These are phyloP conservation scores for Helostoma temminkii DNA, from an alignment of 2,797 vertebrate species.

Conservation along the genomic window DNA sequence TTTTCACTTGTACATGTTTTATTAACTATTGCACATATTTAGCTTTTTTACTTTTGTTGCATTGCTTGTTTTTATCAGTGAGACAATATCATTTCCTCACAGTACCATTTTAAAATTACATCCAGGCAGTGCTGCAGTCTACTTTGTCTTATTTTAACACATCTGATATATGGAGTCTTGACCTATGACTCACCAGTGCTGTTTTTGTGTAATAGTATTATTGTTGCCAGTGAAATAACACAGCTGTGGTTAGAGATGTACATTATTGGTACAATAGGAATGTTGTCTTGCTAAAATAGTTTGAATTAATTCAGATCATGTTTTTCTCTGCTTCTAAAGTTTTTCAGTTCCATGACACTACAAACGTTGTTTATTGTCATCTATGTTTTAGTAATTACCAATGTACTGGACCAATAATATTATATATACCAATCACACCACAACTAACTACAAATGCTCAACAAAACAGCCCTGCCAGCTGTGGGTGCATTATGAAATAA, in stretches of 20 bases:
- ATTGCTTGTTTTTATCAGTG: background rate
- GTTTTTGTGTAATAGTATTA: background rate
- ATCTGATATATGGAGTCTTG: background rate
- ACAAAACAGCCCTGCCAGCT: background rate
- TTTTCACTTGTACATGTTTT: background rate
- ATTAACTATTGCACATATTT: background rate
- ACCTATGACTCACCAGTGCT: background rate
- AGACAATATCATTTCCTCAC: background rate
- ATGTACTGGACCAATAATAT: too few species aligned
- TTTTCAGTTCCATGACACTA: too few species aligned
- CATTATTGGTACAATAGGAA: background rate
- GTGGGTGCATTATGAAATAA: background rate
- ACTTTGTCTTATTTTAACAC: background rate
- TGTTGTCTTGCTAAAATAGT: background rate
- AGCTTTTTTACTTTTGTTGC: background rate
- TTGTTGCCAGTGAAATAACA: background rate
- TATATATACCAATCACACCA: background rate
- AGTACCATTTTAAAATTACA: background rate
- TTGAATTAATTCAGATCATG: background rate
- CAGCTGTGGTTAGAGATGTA: background rate
- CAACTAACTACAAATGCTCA: background rate
- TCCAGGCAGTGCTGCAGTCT: slow-evolving; percentile 1
- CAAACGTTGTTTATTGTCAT: background rate
- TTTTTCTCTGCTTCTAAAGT: background rate
- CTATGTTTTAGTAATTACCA: too few species aligned